These are phyloP conservation scores for Frankliniella fusca DNA, from an alignment of 2,888 invertebrate genomes.

Conservation along the genomic window DNA sequence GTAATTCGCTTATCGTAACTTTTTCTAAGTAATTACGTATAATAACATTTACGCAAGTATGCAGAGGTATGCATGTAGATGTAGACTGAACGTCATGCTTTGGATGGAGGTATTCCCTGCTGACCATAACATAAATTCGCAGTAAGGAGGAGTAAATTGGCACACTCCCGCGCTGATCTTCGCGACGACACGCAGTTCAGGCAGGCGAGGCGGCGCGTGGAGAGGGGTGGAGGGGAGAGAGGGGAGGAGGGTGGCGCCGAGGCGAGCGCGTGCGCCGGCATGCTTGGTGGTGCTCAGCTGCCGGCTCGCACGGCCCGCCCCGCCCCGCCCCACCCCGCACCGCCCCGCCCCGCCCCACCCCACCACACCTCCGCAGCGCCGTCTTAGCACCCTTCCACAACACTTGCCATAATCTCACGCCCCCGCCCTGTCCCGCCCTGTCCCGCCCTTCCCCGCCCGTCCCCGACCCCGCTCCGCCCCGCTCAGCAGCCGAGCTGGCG, in stretches of 20 bases:
- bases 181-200: no score
- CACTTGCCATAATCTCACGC: background rate
- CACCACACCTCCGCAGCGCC: conserved; percentile 16
- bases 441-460: conserved; percentile 33
- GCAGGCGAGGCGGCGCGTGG: no score
- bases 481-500: no score
- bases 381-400: background rate
- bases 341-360: background rate
- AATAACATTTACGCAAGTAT: no score
- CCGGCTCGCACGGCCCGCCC: conserved; percentile 2
- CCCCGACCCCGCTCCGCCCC: conserved; percentile 21
- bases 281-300: conserved; percentile 15
- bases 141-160: no score
- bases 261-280: conserved; percentile 5
- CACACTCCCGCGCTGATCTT: no score
- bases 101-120: no score
- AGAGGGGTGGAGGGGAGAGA: background rate
- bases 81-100: no score
- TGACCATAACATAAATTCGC: no score
- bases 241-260: background rate
- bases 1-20: no score
- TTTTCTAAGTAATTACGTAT: no score
- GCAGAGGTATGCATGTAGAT: no score
- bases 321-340: background rate
- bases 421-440: background rate